Conservation (phyloP, 2,888 invertebrate species). For the Prosapia bicincta region DNA sequence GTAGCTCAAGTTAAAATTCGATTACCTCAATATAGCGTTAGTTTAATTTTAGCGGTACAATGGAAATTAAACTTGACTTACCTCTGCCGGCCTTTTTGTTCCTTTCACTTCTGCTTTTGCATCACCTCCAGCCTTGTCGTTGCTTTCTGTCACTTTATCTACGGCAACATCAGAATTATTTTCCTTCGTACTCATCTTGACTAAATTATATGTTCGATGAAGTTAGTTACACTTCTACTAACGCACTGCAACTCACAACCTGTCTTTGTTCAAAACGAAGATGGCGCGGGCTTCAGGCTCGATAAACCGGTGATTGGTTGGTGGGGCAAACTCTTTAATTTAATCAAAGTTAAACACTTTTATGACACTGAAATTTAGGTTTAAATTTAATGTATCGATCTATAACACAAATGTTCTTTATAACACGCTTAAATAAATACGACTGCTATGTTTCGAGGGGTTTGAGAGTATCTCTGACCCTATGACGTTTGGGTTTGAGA, state of each 20-base stretch:
- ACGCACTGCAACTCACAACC: constrained; percentile 46
- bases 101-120: constrained; percentile 81
- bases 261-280: constrained; percentile 78
- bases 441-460: background rate
- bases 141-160: constrained; percentile 72
- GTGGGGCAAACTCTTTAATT: constrained; percentile 30
- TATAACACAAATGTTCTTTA: background rate
- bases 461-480: background rate
- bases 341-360: background rate
- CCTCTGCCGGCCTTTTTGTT: constrained; percentile 85
- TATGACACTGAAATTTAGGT: background rate
- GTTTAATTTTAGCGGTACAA: constrained; percentile 6
- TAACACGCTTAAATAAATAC: background rate
- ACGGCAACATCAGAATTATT: constrained; percentile 82
- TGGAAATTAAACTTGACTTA: constrained; percentile 51
- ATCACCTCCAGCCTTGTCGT: constrained; percentile 66
- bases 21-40: background rate
- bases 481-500: background rate
- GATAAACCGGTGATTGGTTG: constrained; percentile 44
- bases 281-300: constrained; percentile 68
- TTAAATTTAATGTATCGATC: background rate
- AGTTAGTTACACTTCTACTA: constrained; percentile 35
- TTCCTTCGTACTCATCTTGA: constrained; percentile 73
- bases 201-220: constrained; percentile 35
- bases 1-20: background rate